A percentile compares a stretch with the other conserved stretches of the same genome.
Evolutionary conservation across 2,888 invertebrate species (phyloP).

Genomic region (Toxonevra muliebris): DNA sequence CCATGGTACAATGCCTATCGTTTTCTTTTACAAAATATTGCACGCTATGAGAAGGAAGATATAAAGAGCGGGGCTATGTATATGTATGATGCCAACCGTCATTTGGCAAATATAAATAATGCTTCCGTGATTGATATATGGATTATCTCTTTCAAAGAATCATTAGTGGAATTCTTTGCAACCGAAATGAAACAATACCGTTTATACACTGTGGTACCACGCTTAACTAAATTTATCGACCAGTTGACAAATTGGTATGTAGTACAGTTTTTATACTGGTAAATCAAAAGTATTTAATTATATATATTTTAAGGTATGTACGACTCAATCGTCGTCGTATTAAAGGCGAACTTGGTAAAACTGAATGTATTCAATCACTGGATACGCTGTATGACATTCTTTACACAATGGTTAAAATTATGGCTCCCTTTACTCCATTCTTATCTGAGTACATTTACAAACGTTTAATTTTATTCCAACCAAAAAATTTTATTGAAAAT

Average conservation of each 20-base stretch:
- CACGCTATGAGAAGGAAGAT: conserved; percentile 78
- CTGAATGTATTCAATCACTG: conserved; percentile 85
- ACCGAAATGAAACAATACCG: conserved; percentile 95
- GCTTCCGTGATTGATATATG: conserved; percentile 90
- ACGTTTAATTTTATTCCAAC: conserved; percentile 75
- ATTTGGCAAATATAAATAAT: conserved; percentile 50
- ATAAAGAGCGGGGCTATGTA: conserved; percentile 65
- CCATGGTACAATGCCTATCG: conserved; percentile 97
- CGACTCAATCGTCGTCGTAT: conserved; percentile 94
- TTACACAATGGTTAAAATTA: conserved; percentile 87
- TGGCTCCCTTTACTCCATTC: conserved; percentile 98
- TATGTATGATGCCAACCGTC: conserved; percentile 68
- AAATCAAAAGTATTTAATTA: background rate
- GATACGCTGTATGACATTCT: conserved; percentile 90
- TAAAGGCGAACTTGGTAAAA: conserved; percentile 86
- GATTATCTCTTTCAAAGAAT: conserved; percentile 97
- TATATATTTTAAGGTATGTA: conserved; percentile 72
- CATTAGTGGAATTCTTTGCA: conserved; percentile 85
- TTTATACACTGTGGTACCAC: conserved; percentile 93
- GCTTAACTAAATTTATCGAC: conserved; percentile 94
- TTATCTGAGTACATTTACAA: conserved; percentile 95
- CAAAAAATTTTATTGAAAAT: conserved; percentile 62
- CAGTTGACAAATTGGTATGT: conserved; percentile 92
- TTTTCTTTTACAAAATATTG: conserved; percentile 93
- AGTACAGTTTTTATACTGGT: background rate